Evolutionary conservation across 2,888 invertebrate genomes (phyloP).

Genomic region (Platycheirus rosarum): DNA sequence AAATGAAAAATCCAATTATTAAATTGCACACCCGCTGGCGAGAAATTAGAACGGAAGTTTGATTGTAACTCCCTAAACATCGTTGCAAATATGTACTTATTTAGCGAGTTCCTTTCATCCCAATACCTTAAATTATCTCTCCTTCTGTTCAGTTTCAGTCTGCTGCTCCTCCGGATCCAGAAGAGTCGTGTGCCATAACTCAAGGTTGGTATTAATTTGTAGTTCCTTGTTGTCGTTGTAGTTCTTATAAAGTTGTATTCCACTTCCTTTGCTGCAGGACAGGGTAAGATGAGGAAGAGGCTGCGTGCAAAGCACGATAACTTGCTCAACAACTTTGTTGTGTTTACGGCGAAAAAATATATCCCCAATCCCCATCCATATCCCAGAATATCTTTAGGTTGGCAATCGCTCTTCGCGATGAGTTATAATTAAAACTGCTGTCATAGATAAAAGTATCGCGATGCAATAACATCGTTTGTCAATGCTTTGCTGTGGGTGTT

Average conservation of each 20-base stretch:
- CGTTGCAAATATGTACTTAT: slow-evolving; percentile 14
- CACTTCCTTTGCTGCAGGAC: slow-evolving; percentile 35
- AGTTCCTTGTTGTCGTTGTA: slow-evolving; percentile 29
- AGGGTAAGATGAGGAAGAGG: slow-evolving; percentile 2
- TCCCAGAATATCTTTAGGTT: slow-evolving; percentile 27
- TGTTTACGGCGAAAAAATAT: neutral
- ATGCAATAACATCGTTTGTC: slow-evolving; percentile 69
- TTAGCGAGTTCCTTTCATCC: slow-evolving; percentile 36
- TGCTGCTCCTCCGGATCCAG: neutral
- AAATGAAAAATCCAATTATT: slow-evolving; percentile 41
- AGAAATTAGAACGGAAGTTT: slow-evolving; percentile 71
- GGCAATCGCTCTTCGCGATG: slow-evolving; percentile 67
- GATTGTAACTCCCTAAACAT: slow-evolving; percentile 61
- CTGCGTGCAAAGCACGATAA: slow-evolving; percentile 26
- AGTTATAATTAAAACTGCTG: slow-evolving; percentile 73
- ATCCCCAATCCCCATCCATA: neutral
- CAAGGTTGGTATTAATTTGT: slow-evolving; percentile 65
- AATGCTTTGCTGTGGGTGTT: slow-evolving; percentile 43
- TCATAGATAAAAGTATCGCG: slow-evolving; percentile 73
- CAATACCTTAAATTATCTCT: slow-evolving; percentile 60
- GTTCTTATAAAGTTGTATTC: slow-evolving; percentile 42
- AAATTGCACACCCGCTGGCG: slow-evolving; percentile 64
- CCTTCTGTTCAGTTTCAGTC: slow-evolving; percentile 22
- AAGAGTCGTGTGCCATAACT: slow-evolving; percentile 68
- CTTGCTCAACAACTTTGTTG: slow-evolving; percentile 53